A percentile compares a stretch with the other conserved stretches of the same genome.
phyloP scores from a whole-genome alignment of 2,113 vertebrate species.

The Isurus oxyrinchus region DNA sequence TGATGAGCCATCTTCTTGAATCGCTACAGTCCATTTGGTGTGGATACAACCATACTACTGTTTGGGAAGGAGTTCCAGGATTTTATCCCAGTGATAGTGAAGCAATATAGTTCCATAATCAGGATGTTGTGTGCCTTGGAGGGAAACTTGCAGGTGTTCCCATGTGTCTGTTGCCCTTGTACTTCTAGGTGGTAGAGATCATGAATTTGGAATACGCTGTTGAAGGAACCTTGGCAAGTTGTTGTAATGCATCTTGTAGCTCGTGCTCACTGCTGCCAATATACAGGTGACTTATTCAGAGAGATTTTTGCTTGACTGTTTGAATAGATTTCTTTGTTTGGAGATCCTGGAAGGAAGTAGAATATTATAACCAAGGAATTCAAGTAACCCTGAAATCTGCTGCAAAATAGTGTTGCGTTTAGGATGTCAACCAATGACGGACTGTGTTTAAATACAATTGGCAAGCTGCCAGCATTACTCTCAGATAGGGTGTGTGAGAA shows the following conservation, averaged over 20 bases:
- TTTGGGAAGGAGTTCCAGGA: not conserved
- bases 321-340: not conserved
- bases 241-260: not conserved
- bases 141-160: not conserved
- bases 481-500: not conserved
- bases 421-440: not conserved
- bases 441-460: not conserved
- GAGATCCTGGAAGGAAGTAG: no score
- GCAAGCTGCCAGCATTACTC: not conserved
- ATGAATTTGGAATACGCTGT: not conserved
- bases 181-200: not conserved
- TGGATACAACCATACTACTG: not conserved
- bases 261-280: not conserved
- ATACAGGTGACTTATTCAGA: not conserved
- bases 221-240: not conserved
- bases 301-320: not conserved
- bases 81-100: not conserved
- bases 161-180: not conserved
- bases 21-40: not conserved
- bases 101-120: not conserved
- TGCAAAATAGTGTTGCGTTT: not conserved
- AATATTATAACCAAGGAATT: not conserved
- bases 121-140: not conserved
- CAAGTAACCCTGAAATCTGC: not conserved
- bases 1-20: not conserved